phyloP scores from a whole-genome alignment of 1,140 invertebrate species.

The Thaumatotibia leucotreta region DNA sequence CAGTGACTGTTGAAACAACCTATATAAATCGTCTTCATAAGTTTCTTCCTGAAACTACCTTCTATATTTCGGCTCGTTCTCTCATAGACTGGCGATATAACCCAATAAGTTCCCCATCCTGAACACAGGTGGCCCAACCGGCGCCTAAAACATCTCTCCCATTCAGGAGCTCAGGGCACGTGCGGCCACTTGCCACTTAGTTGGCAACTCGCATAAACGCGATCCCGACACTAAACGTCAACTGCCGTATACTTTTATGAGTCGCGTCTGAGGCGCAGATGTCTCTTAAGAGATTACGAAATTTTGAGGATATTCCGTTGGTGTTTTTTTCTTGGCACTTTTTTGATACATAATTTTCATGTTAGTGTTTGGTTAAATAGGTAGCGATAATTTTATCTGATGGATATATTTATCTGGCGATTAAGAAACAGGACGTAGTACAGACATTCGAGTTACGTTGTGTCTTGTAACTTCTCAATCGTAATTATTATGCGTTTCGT shows the following conservation, averaged over 20 bases:
- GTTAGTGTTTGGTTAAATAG: neutral
- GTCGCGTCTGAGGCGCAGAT: constrained; percentile 35
- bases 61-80: neutral
- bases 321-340: too few species aligned
- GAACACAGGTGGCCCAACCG: constrained; percentile 49
- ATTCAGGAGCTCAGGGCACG: constrained; percentile 47
- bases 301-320: constrained; percentile 23
- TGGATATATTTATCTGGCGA: neutral
- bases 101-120: constrained; percentile 47
- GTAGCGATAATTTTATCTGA: too few species aligned
- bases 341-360: neutral
- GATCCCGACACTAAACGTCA: constrained; percentile 47
- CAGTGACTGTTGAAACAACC: too few species aligned
- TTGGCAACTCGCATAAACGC: constrained; percentile 51
- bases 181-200: constrained; percentile 58
- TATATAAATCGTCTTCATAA: too few species aligned
- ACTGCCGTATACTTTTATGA: constrained; percentile 62
- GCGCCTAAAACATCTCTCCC: constrained; percentile 42
- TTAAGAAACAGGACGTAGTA: neutral
- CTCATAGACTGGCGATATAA: constrained; percentile 17
- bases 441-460: too few species aligned
- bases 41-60: neutral
- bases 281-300: constrained; percentile 51
- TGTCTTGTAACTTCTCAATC: too few species aligned
- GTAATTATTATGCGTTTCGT: too few species aligned